These are phyloP conservation scores for Procambarus clarkii DNA, from an alignment of 1,140 invertebrate genomes.

Conservation along the genomic window DNA sequence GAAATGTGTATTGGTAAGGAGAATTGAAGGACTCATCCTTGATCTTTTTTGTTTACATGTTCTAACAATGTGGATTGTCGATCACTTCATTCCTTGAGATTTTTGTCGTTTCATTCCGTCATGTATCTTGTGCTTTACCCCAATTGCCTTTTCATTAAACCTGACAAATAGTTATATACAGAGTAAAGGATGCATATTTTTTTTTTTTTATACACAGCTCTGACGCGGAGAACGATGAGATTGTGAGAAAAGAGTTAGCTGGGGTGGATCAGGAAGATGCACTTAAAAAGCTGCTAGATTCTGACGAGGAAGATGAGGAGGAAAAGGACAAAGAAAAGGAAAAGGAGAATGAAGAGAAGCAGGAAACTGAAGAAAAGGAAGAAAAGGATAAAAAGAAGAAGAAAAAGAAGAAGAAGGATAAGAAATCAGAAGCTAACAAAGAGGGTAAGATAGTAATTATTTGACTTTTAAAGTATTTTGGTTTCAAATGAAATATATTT, in stretches of 20 bases:
- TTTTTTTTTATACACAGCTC: constrained; percentile 35
- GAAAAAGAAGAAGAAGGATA: constrained; percentile 71
- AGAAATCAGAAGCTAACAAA: constrained; percentile 28
- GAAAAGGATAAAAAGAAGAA: constrained; percentile 73
- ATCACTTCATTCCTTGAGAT: not conserved
- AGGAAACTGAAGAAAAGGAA: constrained; percentile 78
- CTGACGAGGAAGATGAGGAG: constrained; percentile 92
- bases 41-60: not conserved
- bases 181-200: not conserved
- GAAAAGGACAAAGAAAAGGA: constrained; percentile 77
- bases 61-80: not conserved
- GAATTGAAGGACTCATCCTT: not conserved
- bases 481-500: too few species aligned
- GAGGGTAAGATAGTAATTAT: constrained; percentile 35
- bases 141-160: too few species aligned
- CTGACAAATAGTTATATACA: not conserved
- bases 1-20: too few species aligned
- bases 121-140: too few species aligned
- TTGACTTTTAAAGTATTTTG: too few species aligned
- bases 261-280: constrained; percentile 86
- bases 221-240: constrained; percentile 68
- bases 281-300: constrained; percentile 88
- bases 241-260: constrained; percentile 66
- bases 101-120: not conserved
- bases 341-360: constrained; percentile 79